A percentile compares a stretch with the other conserved stretches of the same genome.
These are phyloP conservation scores for Bombus pascuorum DNA, from an alignment of 1,140 invertebrate species.

Conservation along the genomic window DNA sequence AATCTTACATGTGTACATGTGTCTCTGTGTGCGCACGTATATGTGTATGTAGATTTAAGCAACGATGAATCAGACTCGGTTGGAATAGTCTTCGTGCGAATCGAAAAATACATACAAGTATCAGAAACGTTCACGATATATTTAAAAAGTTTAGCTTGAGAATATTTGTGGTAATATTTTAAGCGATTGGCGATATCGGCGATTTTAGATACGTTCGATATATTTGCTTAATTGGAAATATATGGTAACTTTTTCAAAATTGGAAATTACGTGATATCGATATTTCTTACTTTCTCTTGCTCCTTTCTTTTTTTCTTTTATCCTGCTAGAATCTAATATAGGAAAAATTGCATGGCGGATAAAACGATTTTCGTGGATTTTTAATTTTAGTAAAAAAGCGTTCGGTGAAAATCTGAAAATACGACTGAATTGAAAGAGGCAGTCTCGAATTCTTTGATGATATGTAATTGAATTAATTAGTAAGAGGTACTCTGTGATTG, in stretches of 20 bases:
- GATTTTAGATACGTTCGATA: not conserved
- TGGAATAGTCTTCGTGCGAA: not conserved
- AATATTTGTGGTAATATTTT: no score
- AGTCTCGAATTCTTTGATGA: not conserved
- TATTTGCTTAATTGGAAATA: not conserved
- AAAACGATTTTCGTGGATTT: not conserved
- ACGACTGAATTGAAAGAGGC: not conserved
- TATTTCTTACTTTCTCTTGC: not conserved
- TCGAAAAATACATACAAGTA: not conserved
- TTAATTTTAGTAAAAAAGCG: not conserved
- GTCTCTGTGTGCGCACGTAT: not conserved
- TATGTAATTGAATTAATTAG: not conserved
- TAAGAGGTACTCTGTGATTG: not conserved
- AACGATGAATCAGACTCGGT: slow-evolving; percentile 5
- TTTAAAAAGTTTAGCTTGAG: no score
- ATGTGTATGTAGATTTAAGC: not conserved
- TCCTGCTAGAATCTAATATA: no score
- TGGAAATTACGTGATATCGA: not conserved
- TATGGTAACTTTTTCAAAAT: not conserved
- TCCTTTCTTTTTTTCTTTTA: not conserved
- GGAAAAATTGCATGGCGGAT: no score
- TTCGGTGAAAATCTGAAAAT: not conserved
- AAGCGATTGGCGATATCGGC: no score
- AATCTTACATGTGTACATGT: not conserved
- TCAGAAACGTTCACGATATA: not conserved